Percentiles rank a stretch among this genome's conserved stretches.
These are phyloP conservation scores for Eristalinus sepulchralis DNA, from an alignment of 2,888 invertebrate species.

Conservation along the genomic window DNA sequence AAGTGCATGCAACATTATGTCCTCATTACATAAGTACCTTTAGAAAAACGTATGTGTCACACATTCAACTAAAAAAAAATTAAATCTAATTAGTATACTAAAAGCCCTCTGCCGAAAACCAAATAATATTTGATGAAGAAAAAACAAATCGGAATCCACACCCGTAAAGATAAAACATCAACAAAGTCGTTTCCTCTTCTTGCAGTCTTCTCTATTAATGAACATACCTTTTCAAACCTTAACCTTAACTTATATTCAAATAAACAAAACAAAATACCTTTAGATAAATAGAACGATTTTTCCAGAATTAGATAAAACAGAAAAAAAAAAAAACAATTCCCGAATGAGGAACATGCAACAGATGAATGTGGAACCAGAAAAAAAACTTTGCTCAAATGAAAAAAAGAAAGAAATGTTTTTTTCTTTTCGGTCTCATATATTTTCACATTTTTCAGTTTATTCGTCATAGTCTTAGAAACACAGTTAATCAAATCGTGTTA, in stretches of 20 bases:
- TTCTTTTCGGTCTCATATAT: conserved; percentile 56
- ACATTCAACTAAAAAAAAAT: conserved; percentile 29
- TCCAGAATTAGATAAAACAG: background rate
- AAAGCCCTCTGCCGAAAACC: conserved; percentile 51
- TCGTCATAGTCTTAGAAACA: conserved; percentile 31
- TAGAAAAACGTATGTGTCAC: conserved; percentile 56
- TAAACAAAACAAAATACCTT: conserved; percentile 8
- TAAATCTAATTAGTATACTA: conserved; percentile 45
- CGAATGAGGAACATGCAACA: conserved; percentile 20
- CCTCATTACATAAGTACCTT: conserved; percentile 71
- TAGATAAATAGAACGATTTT: conserved; percentile 15
- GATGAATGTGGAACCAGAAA: conserved; percentile 44
- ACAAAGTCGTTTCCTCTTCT: conserved; percentile 44
- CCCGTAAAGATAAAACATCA: conserved; percentile 33
- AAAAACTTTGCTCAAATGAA: conserved; percentile 59
- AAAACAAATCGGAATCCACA: conserved; percentile 51
- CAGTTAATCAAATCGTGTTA: conserved; percentile 44
- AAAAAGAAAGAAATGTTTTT: background rate
- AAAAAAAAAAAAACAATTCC: conserved; percentile 11
- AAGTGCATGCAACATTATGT: conserved; percentile 69
- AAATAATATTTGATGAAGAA: conserved; percentile 45
- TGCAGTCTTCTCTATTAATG: conserved; percentile 52
- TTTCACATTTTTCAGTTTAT: conserved; percentile 15
- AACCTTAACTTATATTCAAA: conserved; percentile 17
- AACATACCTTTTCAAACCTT: conserved; percentile 57